Base-by-base conservation (phyloP, 2,113 vertebrate species). In the Dipodomys merriami region DNA sequence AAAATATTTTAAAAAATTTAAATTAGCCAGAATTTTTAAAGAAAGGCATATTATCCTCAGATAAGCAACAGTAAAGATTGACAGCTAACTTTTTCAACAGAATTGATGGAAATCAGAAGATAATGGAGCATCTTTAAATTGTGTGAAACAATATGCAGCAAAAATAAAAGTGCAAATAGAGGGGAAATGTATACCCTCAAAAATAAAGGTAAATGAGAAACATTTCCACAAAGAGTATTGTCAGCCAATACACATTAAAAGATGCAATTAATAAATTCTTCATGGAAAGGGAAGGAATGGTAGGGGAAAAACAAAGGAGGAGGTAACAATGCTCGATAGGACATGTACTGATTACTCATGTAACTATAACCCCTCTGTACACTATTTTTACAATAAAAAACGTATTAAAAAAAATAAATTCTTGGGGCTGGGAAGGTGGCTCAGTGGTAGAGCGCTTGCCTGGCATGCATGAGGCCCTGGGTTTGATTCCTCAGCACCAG, bases 261-360 rank as follows among this genome's bases (percentile, higher is more conserved):
- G 5, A 91, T 90, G 85, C 72, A 80, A 79, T 76, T 27, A n/a
- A 29, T 39, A 86, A 84, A 89, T 91, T 68, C 39, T 95, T 94
- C 35, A 68, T 39, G 39, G 39, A 5, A 39, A 39, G 39, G 39
- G 39, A 39, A 39, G 39, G 39, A 39, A 39, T 39, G 39, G 39
- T 39, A 39, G 39, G 39, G 39, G 39, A 39, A 39, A 39, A 39
- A 39, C 39, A 39, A 39, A 39, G 39, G 39, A 39, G 39, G 39
- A 39, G 39, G 5, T 39, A 39, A 39, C 39, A 39, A 39, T 39
- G 39, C 39, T 39, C 39, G 39, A 39, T 39, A 39, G 39, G 5
- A 39, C 39, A 39, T 39, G 39, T 39, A 39, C 39, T 39, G 39
- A 39, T 39, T 39, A 39, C 39, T 39, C 39, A 5, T 39, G 39